Base-by-base conservation (phyloP, 2,888 invertebrate species). In the Elmis aenea region DNA sequence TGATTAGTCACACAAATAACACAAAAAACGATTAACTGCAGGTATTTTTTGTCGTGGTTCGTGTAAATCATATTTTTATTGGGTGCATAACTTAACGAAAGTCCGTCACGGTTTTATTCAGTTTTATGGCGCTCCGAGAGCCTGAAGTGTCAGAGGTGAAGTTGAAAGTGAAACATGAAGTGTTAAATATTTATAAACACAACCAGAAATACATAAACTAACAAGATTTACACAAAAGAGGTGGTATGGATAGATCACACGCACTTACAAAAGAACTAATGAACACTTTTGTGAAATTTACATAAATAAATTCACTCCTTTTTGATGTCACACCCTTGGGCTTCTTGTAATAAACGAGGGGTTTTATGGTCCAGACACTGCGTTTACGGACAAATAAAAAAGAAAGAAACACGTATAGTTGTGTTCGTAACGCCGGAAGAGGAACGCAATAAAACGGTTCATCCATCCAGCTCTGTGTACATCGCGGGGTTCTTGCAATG, bases 271-370 rank as follows among this genome's bases (percentile, higher is more conserved):
- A 37, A 37, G 37, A 29, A 18, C 31, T 37, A 37, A 37, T 37
- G 37, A 37, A 37, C 30, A 26, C 37, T 37, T 37, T 26, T 31
- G 18, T 15, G 25, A 34, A 27, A 40, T 40, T 40, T 40, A 40
- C 40, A 40, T 40, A 40, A 40, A 35, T 40, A 40, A 36, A 40
- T 36, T 35, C 25, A 36, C 36, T 36, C 32, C 35, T 40, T 36
- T 40, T 34, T 36, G 12, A 36, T 40, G 35, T 36, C 32, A 28
- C 40, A 40, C 40, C 40, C 40, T 26, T 18, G 14, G 40, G 36
- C 26, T 35, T 26, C 40, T 40, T 26, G 30, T 36, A 33, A 32
- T 35, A 36, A 26, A 24, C 35, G 31, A 33, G 30, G 34, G 32
- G 18, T 16, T 31, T 32, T 40, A 31, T 31, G 12, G 23, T 14